Evolutionary conservation across 2,888 invertebrate species (phyloP).

Genomic region (Papilio elwesi): DNA sequence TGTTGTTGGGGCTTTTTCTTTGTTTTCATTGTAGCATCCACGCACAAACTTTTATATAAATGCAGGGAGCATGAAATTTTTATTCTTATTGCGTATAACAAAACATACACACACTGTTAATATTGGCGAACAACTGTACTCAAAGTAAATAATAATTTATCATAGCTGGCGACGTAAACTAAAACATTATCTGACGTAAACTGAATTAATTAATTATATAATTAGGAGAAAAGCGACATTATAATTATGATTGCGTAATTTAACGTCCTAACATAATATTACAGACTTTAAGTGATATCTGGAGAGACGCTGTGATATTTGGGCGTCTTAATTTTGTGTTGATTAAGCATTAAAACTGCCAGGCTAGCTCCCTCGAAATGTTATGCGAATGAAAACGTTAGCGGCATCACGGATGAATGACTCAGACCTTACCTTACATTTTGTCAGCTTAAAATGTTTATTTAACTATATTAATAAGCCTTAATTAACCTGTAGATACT

Average conservation of each 20-base stretch:
- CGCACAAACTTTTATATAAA: no score
- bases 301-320: conserved; percentile 16
- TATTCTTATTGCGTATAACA: no score
- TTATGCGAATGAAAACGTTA: conserved; percentile 32
- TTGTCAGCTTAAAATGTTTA: conserved; percentile 25
- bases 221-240: background rate
- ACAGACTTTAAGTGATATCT: conserved; percentile 28
- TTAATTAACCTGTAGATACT: background rate
- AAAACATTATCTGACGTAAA: no score
- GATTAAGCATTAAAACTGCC: conserved; percentile 38
- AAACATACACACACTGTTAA: no score
- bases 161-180: no score
- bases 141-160: no score
- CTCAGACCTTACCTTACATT: conserved; percentile 12
- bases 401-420: conserved; percentile 26
- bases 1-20: no score
- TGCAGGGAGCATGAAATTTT: no score
- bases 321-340: conserved; percentile 37
- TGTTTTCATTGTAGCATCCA: no score
- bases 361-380: background rate
- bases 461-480: background rate
- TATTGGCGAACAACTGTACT: no score
- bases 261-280: conserved; percentile 14
- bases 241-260: conserved; percentile 23
- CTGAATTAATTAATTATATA: background rate